These are phyloP conservation scores for Andrena trimmerana DNA, from an alignment of 2,888 invertebrate species.

Conservation along the genomic window DNA sequence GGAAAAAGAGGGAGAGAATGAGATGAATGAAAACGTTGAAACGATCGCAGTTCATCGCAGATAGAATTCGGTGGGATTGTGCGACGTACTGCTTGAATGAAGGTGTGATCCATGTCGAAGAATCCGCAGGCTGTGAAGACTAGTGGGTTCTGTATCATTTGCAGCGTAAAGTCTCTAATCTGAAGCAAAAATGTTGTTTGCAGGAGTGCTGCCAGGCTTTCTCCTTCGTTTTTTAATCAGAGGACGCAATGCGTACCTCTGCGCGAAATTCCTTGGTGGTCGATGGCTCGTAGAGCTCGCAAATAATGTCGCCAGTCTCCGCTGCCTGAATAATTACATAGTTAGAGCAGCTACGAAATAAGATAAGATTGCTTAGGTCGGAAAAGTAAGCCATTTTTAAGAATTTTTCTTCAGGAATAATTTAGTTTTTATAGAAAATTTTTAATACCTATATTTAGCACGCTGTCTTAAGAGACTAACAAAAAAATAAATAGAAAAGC, in stretches of 20 bases:
- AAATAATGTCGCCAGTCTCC: constrained; percentile 75
- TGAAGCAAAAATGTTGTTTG: constrained; percentile 35
- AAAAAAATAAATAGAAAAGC: too few species aligned
- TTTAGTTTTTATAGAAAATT: too few species aligned
- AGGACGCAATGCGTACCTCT: constrained; percentile 63
- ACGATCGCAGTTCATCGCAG: not conserved
- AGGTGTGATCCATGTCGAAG: constrained; percentile 72
- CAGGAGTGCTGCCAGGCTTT: not conserved
- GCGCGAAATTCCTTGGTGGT: constrained; percentile 69
- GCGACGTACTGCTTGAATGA: constrained; percentile 72
- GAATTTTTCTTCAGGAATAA: too few species aligned
- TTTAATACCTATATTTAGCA: too few species aligned
- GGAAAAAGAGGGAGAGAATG: constrained; percentile 8
- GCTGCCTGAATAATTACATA: constrained; percentile 61
- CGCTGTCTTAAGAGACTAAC: too few species aligned
- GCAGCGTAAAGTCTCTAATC: constrained; percentile 77
- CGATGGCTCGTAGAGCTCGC: constrained; percentile 75
- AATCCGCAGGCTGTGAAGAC: constrained; percentile 76
- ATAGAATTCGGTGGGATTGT: too few species aligned
- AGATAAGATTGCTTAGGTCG: not conserved
- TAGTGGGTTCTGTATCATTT: constrained; percentile 76
- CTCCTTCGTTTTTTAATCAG: too few species aligned
- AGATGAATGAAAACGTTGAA: not conserved
- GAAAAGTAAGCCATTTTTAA: too few species aligned
- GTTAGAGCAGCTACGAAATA: not conserved